These are phyloP conservation scores for Grapholita molesta DNA, from an alignment of 1,140 invertebrate species.

Conservation along the genomic window DNA sequence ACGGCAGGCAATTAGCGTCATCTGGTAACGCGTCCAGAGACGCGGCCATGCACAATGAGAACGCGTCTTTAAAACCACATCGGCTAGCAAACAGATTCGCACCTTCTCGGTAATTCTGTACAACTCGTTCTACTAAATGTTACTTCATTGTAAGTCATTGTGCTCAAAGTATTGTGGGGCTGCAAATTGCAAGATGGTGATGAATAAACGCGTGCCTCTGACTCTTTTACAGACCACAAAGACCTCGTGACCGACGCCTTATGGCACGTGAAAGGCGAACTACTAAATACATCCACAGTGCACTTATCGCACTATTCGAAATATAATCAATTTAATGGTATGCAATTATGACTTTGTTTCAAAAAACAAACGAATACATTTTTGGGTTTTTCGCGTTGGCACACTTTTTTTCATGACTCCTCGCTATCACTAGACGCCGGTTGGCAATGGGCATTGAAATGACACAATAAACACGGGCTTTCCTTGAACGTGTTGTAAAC, in stretches of 20 bases:
- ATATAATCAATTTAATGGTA: conserved; percentile 26
- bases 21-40: neutral
- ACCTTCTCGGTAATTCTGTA: neutral
- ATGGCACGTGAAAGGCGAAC: conserved; percentile 24
- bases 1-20: neutral
- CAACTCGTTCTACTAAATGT: conserved; percentile 13
- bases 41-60: neutral
- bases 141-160: conserved; percentile 25
- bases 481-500: no score
- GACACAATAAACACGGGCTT: no score
- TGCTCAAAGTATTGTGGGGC: neutral
- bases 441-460: no score
- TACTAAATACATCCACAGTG: conserved; percentile 10
- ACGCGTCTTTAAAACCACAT: neutral
- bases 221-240: conserved; percentile 26
- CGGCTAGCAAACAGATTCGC: neutral
- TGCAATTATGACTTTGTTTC: neutral
- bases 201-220: neutral
- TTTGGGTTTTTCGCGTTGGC: neutral
- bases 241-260: conserved; percentile 39
- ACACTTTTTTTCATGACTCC: neutral
- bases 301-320: conserved; percentile 13
- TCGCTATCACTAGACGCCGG: neutral
- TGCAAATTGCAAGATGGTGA: neutral
- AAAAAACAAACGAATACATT: neutral